A percentile compares a stretch with the other conserved stretches of the same genome.
Evolutionary conservation across 2,113 vertebrate species (phyloP).

Genomic region (Prunella himalayana): DNA sequence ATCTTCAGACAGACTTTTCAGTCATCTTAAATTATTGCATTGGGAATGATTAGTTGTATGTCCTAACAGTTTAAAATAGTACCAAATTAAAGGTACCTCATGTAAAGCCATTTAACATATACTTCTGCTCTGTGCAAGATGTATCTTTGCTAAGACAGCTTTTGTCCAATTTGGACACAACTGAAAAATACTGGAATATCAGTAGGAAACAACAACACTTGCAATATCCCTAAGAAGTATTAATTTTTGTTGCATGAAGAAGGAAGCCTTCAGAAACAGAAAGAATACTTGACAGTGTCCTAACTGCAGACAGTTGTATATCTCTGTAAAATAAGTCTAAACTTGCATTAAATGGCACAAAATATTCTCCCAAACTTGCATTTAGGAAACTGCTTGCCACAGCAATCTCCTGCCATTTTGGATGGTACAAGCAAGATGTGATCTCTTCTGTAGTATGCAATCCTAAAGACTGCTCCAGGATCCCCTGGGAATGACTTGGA

Average conservation of each 20-base stretch:
- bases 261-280: neutral
- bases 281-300: neutral
- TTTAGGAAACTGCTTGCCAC: neutral
- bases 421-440: neutral
- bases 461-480: neutral
- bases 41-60: neutral
- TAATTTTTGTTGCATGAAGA: neutral
- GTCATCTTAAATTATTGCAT: neutral
- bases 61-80: neutral
- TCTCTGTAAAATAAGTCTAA: neutral
- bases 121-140: neutral
- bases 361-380: neutral
- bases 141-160: neutral
- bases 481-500: neutral
- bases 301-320: neutral
- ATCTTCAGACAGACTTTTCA: neutral
- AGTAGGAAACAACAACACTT: neutral
- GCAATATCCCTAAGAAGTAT: neutral
- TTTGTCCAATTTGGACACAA: neutral
- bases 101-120: neutral
- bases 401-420: neutral
- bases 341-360: neutral
- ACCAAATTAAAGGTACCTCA: neutral
- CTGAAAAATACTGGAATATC: neutral
- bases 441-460: neutral